Percentiles rank a stretch among this genome's conserved stretches.
Conservation (phyloP, 2,113 vertebrate genomes). For the Raja brachyura region DNA sequence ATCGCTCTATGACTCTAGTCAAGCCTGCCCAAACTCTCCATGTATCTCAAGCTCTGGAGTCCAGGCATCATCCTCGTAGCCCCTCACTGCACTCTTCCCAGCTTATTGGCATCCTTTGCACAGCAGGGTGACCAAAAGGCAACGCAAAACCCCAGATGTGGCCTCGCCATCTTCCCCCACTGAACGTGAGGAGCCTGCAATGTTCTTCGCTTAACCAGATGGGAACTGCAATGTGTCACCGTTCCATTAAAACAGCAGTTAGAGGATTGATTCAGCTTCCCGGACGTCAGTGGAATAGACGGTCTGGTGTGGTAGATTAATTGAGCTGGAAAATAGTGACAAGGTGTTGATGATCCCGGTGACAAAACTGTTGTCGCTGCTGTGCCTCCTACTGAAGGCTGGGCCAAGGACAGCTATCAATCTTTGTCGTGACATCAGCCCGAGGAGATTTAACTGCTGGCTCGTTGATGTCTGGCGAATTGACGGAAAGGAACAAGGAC, state of each 20-base stretch:
- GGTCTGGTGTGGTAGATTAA: slow-evolving; percentile 49
- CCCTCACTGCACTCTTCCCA: no score
- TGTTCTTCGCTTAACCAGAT: not conserved
- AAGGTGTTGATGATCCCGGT: slow-evolving; percentile 57
- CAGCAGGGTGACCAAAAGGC: no score
- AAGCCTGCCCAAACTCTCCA: no score
- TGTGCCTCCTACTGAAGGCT: slow-evolving; percentile 56
- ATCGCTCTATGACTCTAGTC: no score
- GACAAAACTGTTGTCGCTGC: slow-evolving; percentile 45
- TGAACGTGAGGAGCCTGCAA: not conserved
- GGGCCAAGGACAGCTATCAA: slow-evolving; percentile 75
- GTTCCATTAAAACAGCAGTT: not conserved
- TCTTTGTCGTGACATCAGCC: slow-evolving; percentile 58
- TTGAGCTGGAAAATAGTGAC: slow-evolving; percentile 56
- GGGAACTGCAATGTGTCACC: not conserved
- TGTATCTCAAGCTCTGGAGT: no score
- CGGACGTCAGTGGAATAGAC: no score
- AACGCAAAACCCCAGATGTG: no score
- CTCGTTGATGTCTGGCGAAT: slow-evolving; percentile 53
- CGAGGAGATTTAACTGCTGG: slow-evolving; percentile 67
- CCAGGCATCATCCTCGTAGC: no score
- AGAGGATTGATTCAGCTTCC: not conserved
- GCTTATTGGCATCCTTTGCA: no score
- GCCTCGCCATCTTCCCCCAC: not conserved
- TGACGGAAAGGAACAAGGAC: slow-evolving; percentile 24